These are phyloP conservation scores for Varecia variegata DNA, from an alignment of 2,797 vertebrate genomes.

Conservation along the genomic window DNA sequence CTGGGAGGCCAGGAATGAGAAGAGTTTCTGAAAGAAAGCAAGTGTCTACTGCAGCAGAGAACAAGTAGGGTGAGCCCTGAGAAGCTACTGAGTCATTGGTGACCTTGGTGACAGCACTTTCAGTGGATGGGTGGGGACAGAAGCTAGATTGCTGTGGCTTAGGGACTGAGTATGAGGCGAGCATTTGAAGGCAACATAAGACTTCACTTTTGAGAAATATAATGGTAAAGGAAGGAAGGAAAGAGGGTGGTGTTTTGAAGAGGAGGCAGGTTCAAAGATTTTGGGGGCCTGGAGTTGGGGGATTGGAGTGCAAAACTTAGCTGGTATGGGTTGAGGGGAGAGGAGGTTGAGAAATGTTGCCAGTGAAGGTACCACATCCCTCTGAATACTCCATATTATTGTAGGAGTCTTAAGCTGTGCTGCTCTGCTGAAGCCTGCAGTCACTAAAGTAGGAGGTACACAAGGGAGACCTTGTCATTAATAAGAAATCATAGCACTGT, in stretches of 20 bases:
- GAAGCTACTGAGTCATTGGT: constrained; percentile 18
- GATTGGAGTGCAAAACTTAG: background rate
- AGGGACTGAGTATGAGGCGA: constrained; percentile 3
- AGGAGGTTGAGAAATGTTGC: background rate
- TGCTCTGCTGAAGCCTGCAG: background rate
- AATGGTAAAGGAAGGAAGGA: background rate
- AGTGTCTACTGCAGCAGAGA: background rate
- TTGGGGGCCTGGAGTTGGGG: background rate
- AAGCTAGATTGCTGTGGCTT: constrained; percentile 13
- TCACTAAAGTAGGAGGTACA: background rate
- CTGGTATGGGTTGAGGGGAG: background rate
- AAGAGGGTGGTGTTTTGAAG: constrained; percentile 34
- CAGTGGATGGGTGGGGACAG: background rate
- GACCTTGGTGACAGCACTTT: constrained; percentile 17
- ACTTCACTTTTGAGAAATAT: constrained; percentile 48
- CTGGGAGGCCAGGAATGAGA: background rate
- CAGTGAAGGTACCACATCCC: background rate
- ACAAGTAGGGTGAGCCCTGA: background rate
- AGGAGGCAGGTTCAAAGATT: background rate
- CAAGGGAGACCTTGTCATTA: background rate
- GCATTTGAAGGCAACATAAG: background rate
- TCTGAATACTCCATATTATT: background rate
- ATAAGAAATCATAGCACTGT: background rate
- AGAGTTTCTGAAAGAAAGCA: background rate
- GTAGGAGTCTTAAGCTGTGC: background rate